These are phyloP conservation scores for Sebastes trivittatus DNA, from an alignment of 2,797 vertebrate genomes.

Conservation along the genomic window DNA sequence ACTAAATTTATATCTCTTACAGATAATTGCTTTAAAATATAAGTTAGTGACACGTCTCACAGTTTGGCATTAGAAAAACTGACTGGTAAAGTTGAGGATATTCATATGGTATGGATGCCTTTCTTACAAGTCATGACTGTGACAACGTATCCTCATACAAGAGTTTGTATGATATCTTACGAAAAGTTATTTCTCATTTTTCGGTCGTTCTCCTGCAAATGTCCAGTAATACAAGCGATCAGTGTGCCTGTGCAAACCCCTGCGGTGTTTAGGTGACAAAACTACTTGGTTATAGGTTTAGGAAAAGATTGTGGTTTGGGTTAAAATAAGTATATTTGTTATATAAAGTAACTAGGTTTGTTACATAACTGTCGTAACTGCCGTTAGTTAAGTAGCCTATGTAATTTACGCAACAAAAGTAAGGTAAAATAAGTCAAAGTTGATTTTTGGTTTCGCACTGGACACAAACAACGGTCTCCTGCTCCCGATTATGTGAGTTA, in stretches of 20 bases:
- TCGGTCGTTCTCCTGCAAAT: too few relatives aligned
- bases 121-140: background rate
- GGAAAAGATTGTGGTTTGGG: too few relatives aligned
- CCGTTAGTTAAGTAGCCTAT: background rate
- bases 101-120: background rate
- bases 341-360: rapidly evolving
- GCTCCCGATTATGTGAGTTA: too few relatives aligned
- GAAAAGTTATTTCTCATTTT: too few relatives aligned
- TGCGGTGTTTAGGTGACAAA: too few relatives aligned
- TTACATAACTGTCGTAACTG: too few relatives aligned
- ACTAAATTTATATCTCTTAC: background rate
- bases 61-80: background rate
- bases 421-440: background rate
- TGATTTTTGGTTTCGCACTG: background rate
- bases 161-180: too few relatives aligned
- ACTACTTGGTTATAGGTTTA: too few relatives aligned
- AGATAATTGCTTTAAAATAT: background rate
- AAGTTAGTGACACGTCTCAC: background rate
- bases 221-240: too few relatives aligned
- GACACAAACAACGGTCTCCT: too few relatives aligned
- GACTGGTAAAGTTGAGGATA: background rate
- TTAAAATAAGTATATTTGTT: background rate
- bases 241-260: too few relatives aligned
- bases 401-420: background rate
- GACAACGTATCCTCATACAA: too few relatives aligned